Conservation (phyloP, 2,797 vertebrate genomes). For the Cichlasoma orientale region DNA sequence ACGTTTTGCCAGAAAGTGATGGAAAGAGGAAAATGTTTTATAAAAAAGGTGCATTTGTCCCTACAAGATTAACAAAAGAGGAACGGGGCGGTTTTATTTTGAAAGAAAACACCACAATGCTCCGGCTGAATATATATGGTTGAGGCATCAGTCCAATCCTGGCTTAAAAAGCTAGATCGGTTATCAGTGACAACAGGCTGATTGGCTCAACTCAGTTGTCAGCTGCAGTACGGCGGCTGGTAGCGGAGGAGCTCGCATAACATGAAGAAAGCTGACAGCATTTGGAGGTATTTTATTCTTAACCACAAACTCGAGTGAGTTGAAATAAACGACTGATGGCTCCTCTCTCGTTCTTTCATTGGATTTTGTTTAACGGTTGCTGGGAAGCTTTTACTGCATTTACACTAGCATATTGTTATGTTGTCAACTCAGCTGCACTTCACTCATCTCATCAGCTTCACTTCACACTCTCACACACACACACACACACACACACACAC, state of each 20-base stretch:
- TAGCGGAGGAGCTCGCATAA: fast-evolving
- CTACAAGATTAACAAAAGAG: background rate
- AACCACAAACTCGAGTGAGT: background rate
- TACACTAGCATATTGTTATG: background rate
- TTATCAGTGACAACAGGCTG: background rate
- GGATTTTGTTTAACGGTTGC: background rate
- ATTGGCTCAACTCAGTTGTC: too few relatives aligned
- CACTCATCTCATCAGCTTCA: too few relatives aligned
- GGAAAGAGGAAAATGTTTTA: background rate
- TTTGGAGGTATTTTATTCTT: background rate
- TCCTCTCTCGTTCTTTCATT: background rate
- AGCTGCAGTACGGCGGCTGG: background rate
- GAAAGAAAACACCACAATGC: background rate
- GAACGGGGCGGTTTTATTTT: background rate
- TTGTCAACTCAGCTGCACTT: background rate
- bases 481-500: too few relatives aligned
- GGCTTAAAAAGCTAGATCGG: background rate
- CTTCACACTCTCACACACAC: too few relatives aligned
- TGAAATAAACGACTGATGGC: background rate
- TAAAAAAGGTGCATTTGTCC: background rate
- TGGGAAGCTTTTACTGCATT: background rate
- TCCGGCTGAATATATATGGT: background rate
- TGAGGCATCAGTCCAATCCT: too few relatives aligned
- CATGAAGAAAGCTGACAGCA: background rate
- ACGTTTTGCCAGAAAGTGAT: fast-evolving